Conservation (phyloP, 2,797 vertebrate genomes). For the Discoglossus pictus region DNA sequence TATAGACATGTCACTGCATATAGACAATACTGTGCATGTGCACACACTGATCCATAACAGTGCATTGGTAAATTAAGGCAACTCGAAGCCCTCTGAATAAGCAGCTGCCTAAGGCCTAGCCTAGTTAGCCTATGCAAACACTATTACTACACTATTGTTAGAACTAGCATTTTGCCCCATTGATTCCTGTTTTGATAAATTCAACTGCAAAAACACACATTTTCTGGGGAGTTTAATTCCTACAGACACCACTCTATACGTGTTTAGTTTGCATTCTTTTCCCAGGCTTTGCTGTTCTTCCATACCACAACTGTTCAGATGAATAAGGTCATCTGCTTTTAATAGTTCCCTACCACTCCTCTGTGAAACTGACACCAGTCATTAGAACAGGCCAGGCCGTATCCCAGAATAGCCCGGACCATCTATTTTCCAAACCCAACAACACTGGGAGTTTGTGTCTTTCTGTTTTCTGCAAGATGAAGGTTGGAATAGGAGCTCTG, state of each 20-base stretch:
- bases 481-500: slow-evolving; percentile 73
- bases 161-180: too few relatives aligned
- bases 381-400: slow-evolving; percentile 59
- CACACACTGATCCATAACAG: too few relatives aligned
- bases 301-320: slow-evolving; percentile 60
- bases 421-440: neutral
- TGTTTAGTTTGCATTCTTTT: slow-evolving; percentile 44
- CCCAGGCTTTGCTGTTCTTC: slow-evolving; percentile 45
- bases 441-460: slow-evolving; percentile 16
- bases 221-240: too few relatives aligned
- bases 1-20: too few relatives aligned
- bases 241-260: neutral
- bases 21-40: too few relatives aligned
- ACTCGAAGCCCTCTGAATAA: too few relatives aligned
- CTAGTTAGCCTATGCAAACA: too few relatives aligned
- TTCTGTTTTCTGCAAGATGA: slow-evolving; percentile 71
- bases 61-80: too few relatives aligned
- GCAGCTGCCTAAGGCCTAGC: too few relatives aligned
- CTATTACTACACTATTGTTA: too few relatives aligned
- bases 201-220: too few relatives aligned
- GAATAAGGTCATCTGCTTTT: slow-evolving; percentile 65
- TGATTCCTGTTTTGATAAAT: too few relatives aligned
- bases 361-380: slow-evolving; percentile 70
- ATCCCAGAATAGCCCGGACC: slow-evolving; percentile 75
- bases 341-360: slow-evolving; percentile 59